Evolutionary conservation across 2,888 invertebrate genomes (phyloP).

Genomic region (Polymixis flavicincta): DNA sequence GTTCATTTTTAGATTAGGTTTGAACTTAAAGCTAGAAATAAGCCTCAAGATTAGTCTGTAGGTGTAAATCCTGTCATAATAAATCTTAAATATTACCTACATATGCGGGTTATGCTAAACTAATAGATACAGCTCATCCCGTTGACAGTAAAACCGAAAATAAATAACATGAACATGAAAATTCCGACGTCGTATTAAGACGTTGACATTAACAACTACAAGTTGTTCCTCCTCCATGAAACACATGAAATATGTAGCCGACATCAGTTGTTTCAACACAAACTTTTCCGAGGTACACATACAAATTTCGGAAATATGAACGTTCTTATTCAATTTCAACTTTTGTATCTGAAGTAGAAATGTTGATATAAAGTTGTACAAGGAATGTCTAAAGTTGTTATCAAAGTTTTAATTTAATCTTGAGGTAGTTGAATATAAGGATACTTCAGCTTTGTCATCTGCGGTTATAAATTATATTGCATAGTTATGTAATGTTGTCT

Average conservation of each 20-base stretch:
- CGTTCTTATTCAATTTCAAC: slow-evolving; percentile 24
- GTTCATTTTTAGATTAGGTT: background rate
- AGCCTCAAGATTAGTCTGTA: background rate
- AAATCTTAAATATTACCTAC: no score
- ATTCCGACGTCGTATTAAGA: slow-evolving; percentile 13
- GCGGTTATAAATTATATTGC: background rate
- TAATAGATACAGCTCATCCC: background rate
- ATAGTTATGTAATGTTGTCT: background rate
- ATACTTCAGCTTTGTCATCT: background rate
- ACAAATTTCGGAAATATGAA: slow-evolving; percentile 11
- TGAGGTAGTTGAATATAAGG: slow-evolving; percentile 2
- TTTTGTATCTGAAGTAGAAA: slow-evolving; percentile 28
- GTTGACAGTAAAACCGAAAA: background rate
- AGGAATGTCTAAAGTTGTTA: slow-evolving; percentile 20
- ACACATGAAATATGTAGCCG: slow-evolving; percentile 4
- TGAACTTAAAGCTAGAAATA: background rate
- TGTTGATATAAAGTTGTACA: slow-evolving; percentile 24
- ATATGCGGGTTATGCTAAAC: background rate
- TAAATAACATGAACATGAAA: background rate
- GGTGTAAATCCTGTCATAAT: background rate
- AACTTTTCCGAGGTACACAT: slow-evolving; percentile 12
- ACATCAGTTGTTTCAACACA: slow-evolving; percentile 11
- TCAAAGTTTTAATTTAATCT: slow-evolving; percentile 43
- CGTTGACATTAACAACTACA: slow-evolving; percentile 28
- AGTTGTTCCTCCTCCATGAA: background rate